Evolutionary conservation across 2,113 vertebrate genomes (phyloP).

Genomic region (Gambusia holbrooki): DNA sequence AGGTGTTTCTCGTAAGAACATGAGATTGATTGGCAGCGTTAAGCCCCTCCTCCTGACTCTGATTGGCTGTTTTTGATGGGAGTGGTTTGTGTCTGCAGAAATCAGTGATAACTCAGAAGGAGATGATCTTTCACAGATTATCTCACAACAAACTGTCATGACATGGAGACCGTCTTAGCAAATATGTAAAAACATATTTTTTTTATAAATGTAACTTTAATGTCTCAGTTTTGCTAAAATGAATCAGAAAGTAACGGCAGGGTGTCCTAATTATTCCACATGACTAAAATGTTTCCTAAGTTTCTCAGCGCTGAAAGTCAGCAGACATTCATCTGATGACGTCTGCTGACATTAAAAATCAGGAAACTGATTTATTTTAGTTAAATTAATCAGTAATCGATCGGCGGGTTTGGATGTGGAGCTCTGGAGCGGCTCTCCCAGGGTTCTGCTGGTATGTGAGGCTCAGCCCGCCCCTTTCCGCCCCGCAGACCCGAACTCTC

Average conservation of each 20-base stretch:
- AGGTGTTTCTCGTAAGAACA: too few relatives aligned
- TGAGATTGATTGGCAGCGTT: too few relatives aligned
- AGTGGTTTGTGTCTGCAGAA: too few relatives aligned
- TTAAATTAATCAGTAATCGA: neutral
- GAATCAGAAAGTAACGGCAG: neutral
- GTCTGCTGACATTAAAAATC: slow-evolving; percentile 31
- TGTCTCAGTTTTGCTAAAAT: too few relatives aligned
- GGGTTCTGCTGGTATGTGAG: slow-evolving; percentile 3
- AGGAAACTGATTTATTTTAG: neutral
- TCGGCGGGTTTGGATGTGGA: neutral
- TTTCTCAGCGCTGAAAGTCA: slow-evolving; percentile 34
- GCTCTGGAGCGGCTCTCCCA: slow-evolving; percentile 8
- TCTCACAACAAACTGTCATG: too few relatives aligned
- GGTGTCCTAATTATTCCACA: slow-evolving; percentile 12
- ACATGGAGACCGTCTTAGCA: too few relatives aligned
- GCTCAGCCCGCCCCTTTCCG: slow-evolving; percentile 60
- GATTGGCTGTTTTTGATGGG: too few relatives aligned
- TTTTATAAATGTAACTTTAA: too few relatives aligned
- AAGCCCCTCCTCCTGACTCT: too few relatives aligned
- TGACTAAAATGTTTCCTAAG: slow-evolving; percentile 10
- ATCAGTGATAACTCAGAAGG: too few relatives aligned
- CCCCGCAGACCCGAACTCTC: slow-evolving; percentile 35
- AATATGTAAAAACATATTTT: too few relatives aligned
- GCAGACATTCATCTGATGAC: slow-evolving; percentile 41
- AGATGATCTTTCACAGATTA: too few relatives aligned